Base-by-base conservation (phyloP, 1,140 invertebrate genomes). In the Venturia canescens region DNA sequence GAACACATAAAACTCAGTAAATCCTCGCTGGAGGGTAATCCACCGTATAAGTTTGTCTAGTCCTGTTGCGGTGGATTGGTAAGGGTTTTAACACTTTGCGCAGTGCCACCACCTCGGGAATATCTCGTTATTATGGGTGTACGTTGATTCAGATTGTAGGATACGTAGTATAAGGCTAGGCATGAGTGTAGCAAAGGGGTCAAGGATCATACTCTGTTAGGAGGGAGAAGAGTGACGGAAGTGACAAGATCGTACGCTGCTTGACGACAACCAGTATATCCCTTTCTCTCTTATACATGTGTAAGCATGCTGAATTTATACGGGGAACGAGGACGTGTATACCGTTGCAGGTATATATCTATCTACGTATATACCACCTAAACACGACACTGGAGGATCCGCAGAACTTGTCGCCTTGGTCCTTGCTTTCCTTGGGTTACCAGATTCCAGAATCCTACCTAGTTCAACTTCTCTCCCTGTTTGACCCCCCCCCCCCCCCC, bases 211-310 rank as follows among this genome's bases (percentile, higher is more conserved):
- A 53, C n/a, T 21, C 50, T n/a, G 7, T 53, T n/a, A 53, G 16
- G 38, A 9, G 34, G 38, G 38, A 11, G 38, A 13, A 13, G 3
- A 11, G 11, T 11, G n/a, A 53, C 18, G 50, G 18, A n/a, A n/a
- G 50, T n/a, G 50, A 21, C 50, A 53, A 53, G 50, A n/a, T 53
- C n/a, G 50, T 5, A 53, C 50, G 50, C 18, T 53, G 50, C 50
- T 63, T 63, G 60, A 63, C 60, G 60, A 63, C 60, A 15, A 63
- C 21, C 1, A 63, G 60, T 13, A 63, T 27, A 63, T 63, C 60
- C 60, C 60, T 63, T 63, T 23, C 21, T 63, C 26, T 6, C 60
- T 27, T 13, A 23, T 63, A 18, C 27, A 26, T 27, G 27, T 23
- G 27, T 63, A 18, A 11, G 60, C 13, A 9, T 18, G n/a, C 50